These are phyloP conservation scores for Plotosus lineatus DNA, from an alignment of 2,113 vertebrate genomes.

Conservation along the genomic window DNA sequence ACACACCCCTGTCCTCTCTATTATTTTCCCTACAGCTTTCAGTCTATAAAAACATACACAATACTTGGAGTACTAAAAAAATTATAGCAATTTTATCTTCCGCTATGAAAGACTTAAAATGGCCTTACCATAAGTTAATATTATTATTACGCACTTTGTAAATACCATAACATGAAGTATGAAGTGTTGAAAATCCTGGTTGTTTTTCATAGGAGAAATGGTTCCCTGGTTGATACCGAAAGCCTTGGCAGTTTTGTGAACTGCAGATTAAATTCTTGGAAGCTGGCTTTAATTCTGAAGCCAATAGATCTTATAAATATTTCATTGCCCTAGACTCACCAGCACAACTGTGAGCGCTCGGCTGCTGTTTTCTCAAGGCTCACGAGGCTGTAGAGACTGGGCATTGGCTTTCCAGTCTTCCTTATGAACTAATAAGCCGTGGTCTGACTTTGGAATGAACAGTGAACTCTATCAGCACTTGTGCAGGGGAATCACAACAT, in stretches of 20 bases:
- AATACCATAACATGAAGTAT: conserved; percentile 37
- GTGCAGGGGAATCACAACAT: conserved; percentile 9
- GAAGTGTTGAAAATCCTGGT: conserved; percentile 27
- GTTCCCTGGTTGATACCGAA: conserved; percentile 36
- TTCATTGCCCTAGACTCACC: conserved; percentile 37
- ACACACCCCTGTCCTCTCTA: background rate
- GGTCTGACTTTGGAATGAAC: conserved; percentile 12
- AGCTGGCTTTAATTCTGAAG: conserved; percentile 52
- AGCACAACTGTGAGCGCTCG: conserved; percentile 26
- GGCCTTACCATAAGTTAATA: conserved; percentile 19
- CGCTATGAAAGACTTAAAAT: background rate
- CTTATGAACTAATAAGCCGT: conserved; percentile 4
- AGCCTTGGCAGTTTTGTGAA: conserved; percentile 49
- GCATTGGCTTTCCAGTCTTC: background rate
- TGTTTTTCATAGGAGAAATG: conserved; percentile 33
- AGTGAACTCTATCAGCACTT: background rate
- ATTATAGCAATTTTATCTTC: background rate
- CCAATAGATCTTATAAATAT: conserved; percentile 59
- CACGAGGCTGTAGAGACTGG: background rate
- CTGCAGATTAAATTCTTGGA: conserved; percentile 53
- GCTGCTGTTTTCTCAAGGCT: conserved; percentile 26
- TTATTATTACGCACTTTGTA: conserved; percentile 44
- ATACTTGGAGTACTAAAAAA: background rate
- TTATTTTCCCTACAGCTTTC: background rate
- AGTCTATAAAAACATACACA: background rate